Evolutionary conservation across 2,113 vertebrate genomes (phyloP).

Genomic region (Raja brachyura): DNA sequence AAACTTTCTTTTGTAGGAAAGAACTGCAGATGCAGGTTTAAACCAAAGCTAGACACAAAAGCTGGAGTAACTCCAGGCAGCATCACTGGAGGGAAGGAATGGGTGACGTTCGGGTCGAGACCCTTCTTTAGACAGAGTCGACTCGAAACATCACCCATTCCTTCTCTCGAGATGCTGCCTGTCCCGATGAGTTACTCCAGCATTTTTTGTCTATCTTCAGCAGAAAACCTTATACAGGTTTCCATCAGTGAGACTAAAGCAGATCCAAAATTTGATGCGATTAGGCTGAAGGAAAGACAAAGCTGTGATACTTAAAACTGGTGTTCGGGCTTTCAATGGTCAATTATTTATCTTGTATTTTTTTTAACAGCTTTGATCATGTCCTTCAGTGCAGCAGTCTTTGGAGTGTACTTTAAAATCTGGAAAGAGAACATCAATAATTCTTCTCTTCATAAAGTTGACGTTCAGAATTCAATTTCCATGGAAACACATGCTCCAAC

Average conservation of each 20-base stretch:
- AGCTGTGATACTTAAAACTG: neutral
- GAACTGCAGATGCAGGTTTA: no score
- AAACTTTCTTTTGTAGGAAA: no score
- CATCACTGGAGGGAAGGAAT: no score
- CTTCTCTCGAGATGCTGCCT: no score
- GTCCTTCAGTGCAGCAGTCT: slow-evolving; percentile 67
- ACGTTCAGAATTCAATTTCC: slow-evolving; percentile 7
- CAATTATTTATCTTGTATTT: slow-evolving; percentile 1
- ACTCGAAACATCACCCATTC: no score
- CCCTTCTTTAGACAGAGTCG: no score
- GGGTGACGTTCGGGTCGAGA: no score
- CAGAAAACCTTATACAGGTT: neutral
- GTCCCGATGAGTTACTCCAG: no score
- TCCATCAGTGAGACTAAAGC: neutral
- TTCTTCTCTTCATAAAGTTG: slow-evolving; percentile 43
- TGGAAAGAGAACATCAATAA: slow-evolving; percentile 45
- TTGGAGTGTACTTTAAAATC: slow-evolving; percentile 80
- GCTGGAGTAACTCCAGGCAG: no score
- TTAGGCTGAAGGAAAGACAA: neutral
- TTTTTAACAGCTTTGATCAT: slow-evolving; percentile 65
- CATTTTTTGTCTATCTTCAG: no score
- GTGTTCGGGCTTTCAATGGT: neutral
- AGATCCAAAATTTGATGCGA: neutral
- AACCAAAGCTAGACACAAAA: no score
- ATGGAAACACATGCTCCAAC: slow-evolving; percentile 48